phyloP scores from a whole-genome alignment of 2,888 invertebrate species.

The Cryptus viduatorius region DNA sequence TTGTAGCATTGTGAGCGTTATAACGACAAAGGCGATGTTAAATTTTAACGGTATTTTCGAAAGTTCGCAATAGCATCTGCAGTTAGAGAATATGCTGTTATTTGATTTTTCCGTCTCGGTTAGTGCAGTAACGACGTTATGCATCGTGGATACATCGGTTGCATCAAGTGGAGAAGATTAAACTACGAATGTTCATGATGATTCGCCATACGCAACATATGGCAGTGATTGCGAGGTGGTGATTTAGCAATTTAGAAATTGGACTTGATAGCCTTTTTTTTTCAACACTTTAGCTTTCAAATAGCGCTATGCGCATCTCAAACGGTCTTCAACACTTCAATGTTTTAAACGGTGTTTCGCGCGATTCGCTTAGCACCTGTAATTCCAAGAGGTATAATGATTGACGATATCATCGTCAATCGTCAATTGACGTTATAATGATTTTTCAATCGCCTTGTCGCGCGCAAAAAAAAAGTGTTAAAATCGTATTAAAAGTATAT shows the following conservation, averaged over 20 bases:
- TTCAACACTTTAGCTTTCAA: not conserved
- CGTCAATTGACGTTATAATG: no score
- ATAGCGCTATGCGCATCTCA: not conserved
- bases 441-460: not conserved
- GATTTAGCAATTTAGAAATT: slow-evolving; percentile 10
- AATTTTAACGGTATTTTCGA: slow-evolving; percentile 3
- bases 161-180: not conserved
- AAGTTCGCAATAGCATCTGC: not conserved
- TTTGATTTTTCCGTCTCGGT: not conserved
- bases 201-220: not conserved
- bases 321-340: not conserved
- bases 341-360: not conserved
- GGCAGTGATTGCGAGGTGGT: not conserved
- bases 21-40: not conserved
- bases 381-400: not conserved
- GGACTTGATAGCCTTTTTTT: not conserved
- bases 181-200: not conserved
- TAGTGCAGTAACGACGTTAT: slow-evolving; percentile 6
- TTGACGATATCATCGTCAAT: no score
- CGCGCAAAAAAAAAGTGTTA: no score
- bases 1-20: not conserved
- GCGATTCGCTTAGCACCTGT: not conserved
- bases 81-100: not conserved
- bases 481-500: no score
- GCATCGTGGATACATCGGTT: not conserved